Conservation (phyloP, 1,140 invertebrate species). For the Pseudomyrmex pallidus region DNA sequence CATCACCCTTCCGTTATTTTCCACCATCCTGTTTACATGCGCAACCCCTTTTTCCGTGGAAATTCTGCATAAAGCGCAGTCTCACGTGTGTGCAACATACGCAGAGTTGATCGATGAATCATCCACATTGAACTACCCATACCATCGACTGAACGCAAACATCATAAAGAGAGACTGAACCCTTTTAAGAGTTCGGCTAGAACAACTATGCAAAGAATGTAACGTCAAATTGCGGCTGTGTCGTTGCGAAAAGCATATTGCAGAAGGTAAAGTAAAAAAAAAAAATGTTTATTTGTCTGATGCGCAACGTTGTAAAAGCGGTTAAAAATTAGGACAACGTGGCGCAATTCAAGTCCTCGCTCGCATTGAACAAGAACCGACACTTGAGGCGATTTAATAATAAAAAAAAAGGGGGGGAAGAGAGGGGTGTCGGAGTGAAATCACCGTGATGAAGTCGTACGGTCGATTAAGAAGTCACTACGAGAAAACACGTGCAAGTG, state of each 20-base stretch:
- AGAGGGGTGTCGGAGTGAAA: constrained; percentile 24
- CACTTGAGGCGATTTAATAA: constrained; percentile 13
- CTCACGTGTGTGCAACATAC: not conserved
- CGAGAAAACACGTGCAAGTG: constrained; percentile 65
- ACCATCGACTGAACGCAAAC: constrained; percentile 3
- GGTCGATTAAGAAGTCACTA: constrained; percentile 68
- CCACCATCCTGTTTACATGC: constrained; percentile 11
- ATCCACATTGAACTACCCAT: constrained; percentile 30
- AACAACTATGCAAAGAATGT: not conserved
- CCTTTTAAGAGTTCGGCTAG: not conserved
- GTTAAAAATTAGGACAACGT: not conserved
- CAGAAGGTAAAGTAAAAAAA: not conserved
- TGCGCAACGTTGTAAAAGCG: not conserved
- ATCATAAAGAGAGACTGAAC: not conserved
- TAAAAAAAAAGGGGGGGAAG: not conserved
- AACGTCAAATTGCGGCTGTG: not conserved
- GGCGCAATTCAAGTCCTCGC: not conserved
- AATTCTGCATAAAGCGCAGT: constrained; percentile 59
- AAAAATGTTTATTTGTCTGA: not conserved
- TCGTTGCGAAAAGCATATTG: not conserved
- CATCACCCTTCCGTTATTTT: constrained; percentile 34
- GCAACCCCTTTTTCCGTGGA: constrained; percentile 48
- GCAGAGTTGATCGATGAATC: constrained; percentile 60
- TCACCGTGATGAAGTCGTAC: constrained; percentile 55
- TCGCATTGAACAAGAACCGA: constrained; percentile 1